Conservation (phyloP, 1,140 invertebrate genomes). For the Heliconius hermathena region DNA sequence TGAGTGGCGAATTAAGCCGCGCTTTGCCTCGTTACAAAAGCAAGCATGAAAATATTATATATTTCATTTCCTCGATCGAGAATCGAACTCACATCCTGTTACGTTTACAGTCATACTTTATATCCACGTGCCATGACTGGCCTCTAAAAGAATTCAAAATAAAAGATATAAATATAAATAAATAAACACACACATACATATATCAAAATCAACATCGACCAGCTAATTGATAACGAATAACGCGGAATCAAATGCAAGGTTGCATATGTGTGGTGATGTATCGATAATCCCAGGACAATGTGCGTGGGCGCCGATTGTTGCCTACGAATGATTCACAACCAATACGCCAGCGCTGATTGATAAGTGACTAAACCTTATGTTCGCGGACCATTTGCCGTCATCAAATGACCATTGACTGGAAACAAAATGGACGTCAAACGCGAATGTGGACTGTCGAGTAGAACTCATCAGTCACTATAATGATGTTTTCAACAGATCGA, state of each 20-base stretch:
- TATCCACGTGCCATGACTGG: too few species aligned
- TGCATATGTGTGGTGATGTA: slow-evolving; percentile 25
- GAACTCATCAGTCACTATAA: slow-evolving; percentile 40
- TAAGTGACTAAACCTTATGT: slow-evolving; percentile 55
- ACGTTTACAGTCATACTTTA: too few species aligned
- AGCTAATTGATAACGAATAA: slow-evolving; percentile 39
- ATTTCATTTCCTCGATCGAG: too few species aligned
- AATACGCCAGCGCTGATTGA: slow-evolving; percentile 60
- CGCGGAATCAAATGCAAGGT: slow-evolving; percentile 39
- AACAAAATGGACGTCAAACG: slow-evolving; percentile 71
- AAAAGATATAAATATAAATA: too few species aligned
- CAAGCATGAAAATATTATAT: too few species aligned
- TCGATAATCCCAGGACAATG: slow-evolving; percentile 50
- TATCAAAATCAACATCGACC: not conserved
- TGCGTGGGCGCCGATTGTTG: slow-evolving; percentile 59
- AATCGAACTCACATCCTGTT: too few species aligned
- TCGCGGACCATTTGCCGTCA: slow-evolving; percentile 66
- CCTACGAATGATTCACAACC: slow-evolving; percentile 61
- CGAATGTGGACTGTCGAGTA: slow-evolving; percentile 40
- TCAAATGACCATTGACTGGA: slow-evolving; percentile 82
- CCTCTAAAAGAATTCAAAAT: too few species aligned
- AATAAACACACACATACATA: not conserved
- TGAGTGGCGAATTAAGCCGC: too few species aligned
- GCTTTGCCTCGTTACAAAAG: too few species aligned
- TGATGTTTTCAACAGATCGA: slow-evolving; percentile 35